phyloP scores from a whole-genome alignment of 2,888 invertebrate genomes.

The Nomada goodeniana region DNA sequence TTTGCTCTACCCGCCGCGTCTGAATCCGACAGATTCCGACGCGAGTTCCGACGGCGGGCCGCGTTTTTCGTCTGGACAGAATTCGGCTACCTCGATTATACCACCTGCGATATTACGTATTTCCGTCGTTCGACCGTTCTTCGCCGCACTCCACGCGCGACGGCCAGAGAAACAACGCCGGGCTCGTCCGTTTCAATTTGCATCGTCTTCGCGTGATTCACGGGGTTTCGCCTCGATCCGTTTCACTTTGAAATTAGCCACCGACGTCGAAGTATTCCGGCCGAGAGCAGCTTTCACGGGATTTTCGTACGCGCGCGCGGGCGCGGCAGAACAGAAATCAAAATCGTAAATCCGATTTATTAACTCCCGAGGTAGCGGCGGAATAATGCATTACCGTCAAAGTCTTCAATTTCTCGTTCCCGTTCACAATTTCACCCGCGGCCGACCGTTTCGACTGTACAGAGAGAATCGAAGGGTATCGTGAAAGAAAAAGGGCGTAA shows the following conservation, averaged over 20 bases:
- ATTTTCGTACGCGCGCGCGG: neutral
- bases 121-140: neutral
- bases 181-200: neutral
- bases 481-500: conserved; percentile 62
- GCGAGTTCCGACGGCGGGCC: neutral
- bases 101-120: neutral
- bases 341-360: conserved; percentile 29
- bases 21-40: conserved; percentile 12
- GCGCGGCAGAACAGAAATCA: neutral
- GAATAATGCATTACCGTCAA: conserved; percentile 37
- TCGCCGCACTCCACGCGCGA: neutral
- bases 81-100: neutral
- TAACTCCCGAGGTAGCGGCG: neutral
- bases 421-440: conserved; percentile 38
- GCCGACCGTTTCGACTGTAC: conserved; percentile 39
- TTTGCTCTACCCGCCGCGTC: neutral
- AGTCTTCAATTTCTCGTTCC: conserved; percentile 28
- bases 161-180: neutral
- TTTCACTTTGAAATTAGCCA: neutral
- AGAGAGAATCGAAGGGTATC: conserved; percentile 60
- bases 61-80: neutral
- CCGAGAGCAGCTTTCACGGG: neutral
- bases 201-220: neutral
- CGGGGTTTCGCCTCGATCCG: neutral
- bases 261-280: neutral